These are phyloP conservation scores for Trinorchestia longiramus DNA, from an alignment of 1,140 invertebrate genomes.

Conservation along the genomic window DNA sequence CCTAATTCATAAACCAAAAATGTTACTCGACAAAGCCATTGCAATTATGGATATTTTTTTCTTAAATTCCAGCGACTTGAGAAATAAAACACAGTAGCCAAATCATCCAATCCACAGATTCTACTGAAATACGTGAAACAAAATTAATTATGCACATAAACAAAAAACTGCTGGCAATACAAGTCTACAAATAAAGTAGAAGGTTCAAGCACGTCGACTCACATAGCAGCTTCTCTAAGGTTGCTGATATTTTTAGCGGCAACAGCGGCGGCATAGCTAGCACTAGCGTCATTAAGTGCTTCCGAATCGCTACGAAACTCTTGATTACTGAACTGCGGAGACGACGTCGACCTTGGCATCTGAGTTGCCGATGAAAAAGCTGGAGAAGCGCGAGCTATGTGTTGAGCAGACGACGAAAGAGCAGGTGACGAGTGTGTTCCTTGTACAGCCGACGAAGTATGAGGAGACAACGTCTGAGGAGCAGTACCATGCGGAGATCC, in stretches of 20 bases:
- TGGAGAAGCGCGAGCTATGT: not conserved
- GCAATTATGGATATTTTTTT: not conserved
- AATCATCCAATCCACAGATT: not conserved
- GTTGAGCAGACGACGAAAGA: not conserved
- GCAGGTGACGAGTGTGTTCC: not conserved
- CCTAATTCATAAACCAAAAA: not conserved
- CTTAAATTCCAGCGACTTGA: not conserved
- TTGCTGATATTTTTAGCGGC: conserved; percentile 12
- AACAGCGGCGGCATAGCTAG: conserved; percentile 32
- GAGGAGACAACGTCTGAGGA: not conserved
- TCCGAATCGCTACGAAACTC: conserved; percentile 10
- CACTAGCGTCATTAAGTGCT: not conserved
- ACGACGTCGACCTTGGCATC: conserved; percentile 33
- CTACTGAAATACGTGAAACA: not conserved
- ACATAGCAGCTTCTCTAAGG: conserved; percentile 1
- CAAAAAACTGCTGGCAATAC: not conserved
- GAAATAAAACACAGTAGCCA: not conserved
- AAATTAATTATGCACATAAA: not conserved
- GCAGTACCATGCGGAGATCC: not conserved
- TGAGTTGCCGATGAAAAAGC: conserved; percentile 1
- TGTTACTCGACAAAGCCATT: not conserved
- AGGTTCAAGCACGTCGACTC: conserved; percentile 15
- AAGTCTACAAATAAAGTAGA: not conserved
- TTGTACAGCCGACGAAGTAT: not conserved
- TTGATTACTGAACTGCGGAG: conserved; percentile 9